Evolutionary conservation across 2,113 vertebrate genomes (phyloP), one percentile per base, ranked within the genome.

Genomic region (Craseonycteris thonglongyai): DNA sequence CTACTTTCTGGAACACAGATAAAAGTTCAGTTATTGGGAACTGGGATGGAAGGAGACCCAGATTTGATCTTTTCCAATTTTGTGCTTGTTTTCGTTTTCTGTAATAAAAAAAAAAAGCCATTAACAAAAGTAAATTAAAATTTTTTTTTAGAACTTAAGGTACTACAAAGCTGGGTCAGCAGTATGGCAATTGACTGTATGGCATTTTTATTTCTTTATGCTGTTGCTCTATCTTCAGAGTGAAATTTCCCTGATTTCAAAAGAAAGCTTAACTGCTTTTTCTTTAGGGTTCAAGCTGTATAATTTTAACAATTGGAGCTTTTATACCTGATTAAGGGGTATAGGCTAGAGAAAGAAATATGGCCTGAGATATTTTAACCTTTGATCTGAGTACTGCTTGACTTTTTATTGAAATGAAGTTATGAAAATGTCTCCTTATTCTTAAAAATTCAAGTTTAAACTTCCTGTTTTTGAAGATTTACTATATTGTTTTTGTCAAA

Each of bases 241-340:
- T 30, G 33, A 26, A 63, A 80, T 68, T 81, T 85, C 38, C 47
- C 10, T 49, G 22, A 81, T 40, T 69, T 91, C 45, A 59, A 66
- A 71, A 71, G 42, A 79, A 47, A 61, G 22, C 86, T 88, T 72
- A 89, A 49, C 61, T 91, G 12, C 35, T 92, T 93, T 76, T 85
- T 51, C 42, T 47, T 85, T 93, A 80, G 18, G 61, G 56, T 54
- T 94, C 51, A 80, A 76, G 18, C n/a, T 33, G 9, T 40, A 51
- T 78, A 56, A 82, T 90, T 92, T 93, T 30, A 91, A 58, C 80
- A 75, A 26, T 56, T 82, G 56, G 76, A 78, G 30, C 63, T 93
- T 56, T 19, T 45, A 92, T 75, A 40, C n/a, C 30, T 68, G 38
- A 75, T 54, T 72, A 58, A 26, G 8, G 22, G 3, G 15, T 56